Evolutionary conservation across 2,113 vertebrate species (phyloP).

Genomic region (Alectura lathami): DNA sequence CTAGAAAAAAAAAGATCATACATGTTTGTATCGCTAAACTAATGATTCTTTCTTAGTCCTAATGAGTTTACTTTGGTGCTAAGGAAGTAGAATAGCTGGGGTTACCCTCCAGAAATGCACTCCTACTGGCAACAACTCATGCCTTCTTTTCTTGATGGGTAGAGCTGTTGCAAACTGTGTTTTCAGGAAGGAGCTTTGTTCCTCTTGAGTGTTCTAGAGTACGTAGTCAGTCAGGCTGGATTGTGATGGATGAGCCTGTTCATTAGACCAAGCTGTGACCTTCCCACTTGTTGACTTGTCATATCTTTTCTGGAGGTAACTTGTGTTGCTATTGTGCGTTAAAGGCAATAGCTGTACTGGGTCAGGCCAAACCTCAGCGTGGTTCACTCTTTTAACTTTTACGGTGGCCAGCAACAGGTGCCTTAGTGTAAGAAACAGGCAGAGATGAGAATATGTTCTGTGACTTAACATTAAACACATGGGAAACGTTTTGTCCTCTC

Average conservation of each 20-base stretch:
- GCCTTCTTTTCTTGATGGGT: background rate
- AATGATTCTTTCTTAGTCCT: background rate
- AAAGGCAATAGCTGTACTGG: background rate
- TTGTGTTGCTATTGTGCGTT: background rate
- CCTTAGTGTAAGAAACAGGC: background rate
- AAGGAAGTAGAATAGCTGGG: background rate
- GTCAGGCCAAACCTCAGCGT: background rate
- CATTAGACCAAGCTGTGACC: background rate
- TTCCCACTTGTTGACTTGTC: background rate
- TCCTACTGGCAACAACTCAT: background rate
- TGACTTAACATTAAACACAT: background rate
- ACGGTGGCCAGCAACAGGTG: background rate
- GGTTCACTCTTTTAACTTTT: background rate
- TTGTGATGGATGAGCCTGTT: background rate
- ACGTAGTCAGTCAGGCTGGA: fast-evolving
- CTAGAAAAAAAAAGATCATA: background rate
- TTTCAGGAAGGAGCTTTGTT: background rate
- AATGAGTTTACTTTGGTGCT: background rate
- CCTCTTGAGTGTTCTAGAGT: background rate
- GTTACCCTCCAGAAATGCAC: background rate
- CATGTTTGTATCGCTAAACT: background rate
- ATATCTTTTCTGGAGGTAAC: background rate
- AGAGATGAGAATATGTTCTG: background rate
- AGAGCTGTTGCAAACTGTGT: background rate
- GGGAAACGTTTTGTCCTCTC: background rate